Evolutionary conservation across 2,888 invertebrate species (phyloP).

Genomic region (Cotesia congregata): DNA sequence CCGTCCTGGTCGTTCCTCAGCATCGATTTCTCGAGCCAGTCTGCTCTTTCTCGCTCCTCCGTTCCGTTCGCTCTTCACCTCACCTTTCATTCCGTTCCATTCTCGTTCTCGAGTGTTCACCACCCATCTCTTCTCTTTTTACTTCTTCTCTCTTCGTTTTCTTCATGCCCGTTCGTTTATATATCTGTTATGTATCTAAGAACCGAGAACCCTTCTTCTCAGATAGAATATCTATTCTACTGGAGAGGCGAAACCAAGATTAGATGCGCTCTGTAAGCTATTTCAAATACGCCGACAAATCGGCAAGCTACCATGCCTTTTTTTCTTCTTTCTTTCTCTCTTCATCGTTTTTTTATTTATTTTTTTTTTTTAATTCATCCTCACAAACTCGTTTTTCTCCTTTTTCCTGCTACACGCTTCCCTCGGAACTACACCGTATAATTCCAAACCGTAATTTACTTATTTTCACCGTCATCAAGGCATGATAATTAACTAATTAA

Average conservation of each 20-base stretch:
- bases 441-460: background rate
- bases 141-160: slow-evolving; percentile 12
- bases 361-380: background rate
- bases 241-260: slow-evolving; percentile 21
- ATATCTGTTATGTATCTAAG: slow-evolving; percentile 19
- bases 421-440: background rate
- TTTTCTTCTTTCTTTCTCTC: background rate
- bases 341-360: background rate
- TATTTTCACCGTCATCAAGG: background rate
- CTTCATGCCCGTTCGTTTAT: slow-evolving; percentile 1
- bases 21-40: slow-evolving; percentile 30
- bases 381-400: slow-evolving; percentile 1
- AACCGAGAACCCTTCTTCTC: slow-evolving; percentile 16
- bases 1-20: slow-evolving; percentile 31
- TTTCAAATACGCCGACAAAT: background rate
- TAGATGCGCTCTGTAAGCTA: slow-evolving; percentile 19
- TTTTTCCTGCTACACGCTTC: background rate
- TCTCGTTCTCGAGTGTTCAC: slow-evolving; percentile 1
- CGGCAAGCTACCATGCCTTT: background rate
- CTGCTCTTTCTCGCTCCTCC: slow-evolving; percentile 25
- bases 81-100: slow-evolving; percentile 13
- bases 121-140: slow-evolving; percentile 19
- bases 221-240: slow-evolving; percentile 26
- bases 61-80: slow-evolving; percentile 14
- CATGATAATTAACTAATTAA: background rate